Base-by-base conservation (phyloP, 1,140 invertebrate genomes). In the Bombus polaris region DNA sequence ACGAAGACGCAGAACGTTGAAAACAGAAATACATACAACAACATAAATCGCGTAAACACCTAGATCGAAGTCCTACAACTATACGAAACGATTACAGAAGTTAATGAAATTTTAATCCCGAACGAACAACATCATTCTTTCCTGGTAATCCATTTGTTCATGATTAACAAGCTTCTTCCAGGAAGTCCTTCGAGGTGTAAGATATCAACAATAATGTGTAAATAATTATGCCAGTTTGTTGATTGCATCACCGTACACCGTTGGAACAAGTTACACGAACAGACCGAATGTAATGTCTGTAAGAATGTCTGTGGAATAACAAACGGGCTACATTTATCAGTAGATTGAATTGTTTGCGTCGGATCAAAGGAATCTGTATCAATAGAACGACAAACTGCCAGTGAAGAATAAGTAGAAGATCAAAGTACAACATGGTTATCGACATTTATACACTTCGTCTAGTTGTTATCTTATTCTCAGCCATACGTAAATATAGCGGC, bases 341-440 rank as follows among this genome's bases (percentile, higher is more conserved):
- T 10, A 3, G 9, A 9, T 3, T 10, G 39, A 37, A 47, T 37
- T 47, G 15, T 37, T 74, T 74, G 25, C 57, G 18, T 5, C 32
- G 32, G 47, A 65, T 62, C 22, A 18, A 18, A 18, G 25, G n/a
- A 13, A 28, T 1, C 0, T 3, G 37, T 28, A 44, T 81, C n/a
- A 10, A 6, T 12, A 39, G 1, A 22, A 22, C 35, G 37, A 73
- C 35, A 15, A 71, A 65, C 65, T 59, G 15, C 1, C 0, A 22
- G 8, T n/a, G 35, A 66, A 65, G 22, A 62, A 80, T 62, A 62
- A 35, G n/a, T 3, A 22, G 15, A 18, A 13, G 76, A 79, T 62
- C 83, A 84, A 84, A 84, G 83, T 80, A 53, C 82, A 25, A 37
- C 9, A 25, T 15, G 47, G 3, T 84, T 84, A 78, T 78, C 82